phyloP scores from a whole-genome alignment of 2,113 vertebrate genomes.

The Brienomyrus brachyistius region DNA sequence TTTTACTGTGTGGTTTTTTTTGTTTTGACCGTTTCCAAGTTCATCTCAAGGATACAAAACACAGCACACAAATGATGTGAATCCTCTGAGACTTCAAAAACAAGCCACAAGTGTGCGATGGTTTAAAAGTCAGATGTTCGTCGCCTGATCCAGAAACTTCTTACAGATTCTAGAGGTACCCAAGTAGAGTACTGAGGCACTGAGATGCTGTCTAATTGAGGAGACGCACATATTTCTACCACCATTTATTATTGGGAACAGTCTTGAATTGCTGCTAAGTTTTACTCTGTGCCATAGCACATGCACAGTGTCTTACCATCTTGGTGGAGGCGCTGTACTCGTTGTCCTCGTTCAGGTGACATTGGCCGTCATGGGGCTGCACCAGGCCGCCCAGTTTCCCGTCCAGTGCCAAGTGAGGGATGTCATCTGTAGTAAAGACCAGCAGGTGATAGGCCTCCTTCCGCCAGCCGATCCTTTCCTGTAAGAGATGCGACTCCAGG shows the following conservation, averaged over 20 bases:
- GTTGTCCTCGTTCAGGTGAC: constrained; percentile 78
- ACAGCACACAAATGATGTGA: background rate
- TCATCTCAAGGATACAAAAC: background rate
- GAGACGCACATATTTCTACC: background rate
- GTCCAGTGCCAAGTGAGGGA: constrained; percentile 90
- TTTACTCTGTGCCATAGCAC: background rate
- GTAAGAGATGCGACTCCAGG: constrained; percentile 3
- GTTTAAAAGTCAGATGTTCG: background rate
- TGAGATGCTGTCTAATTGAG: background rate
- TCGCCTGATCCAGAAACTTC: background rate
- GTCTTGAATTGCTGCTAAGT: background rate
- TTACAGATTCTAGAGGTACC: background rate
- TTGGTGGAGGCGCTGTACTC: constrained; percentile 81
- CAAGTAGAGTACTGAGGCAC: background rate
- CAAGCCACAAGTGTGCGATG: background rate
- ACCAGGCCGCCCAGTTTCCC: constrained; percentile 87
- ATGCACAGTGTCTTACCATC: constrained; percentile 67
- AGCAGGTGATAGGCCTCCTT: constrained; percentile 89
- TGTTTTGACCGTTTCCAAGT: background rate
- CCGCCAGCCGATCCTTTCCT: constrained; percentile 92
- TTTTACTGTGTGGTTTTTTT: background rate
- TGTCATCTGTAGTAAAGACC: constrained; percentile 88
- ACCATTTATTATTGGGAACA: background rate
- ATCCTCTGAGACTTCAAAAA: background rate
- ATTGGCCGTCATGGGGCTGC: constrained; percentile 85